Evolutionary conservation across 2,888 invertebrate species (phyloP).

Genomic region (Meteorus colon): DNA sequence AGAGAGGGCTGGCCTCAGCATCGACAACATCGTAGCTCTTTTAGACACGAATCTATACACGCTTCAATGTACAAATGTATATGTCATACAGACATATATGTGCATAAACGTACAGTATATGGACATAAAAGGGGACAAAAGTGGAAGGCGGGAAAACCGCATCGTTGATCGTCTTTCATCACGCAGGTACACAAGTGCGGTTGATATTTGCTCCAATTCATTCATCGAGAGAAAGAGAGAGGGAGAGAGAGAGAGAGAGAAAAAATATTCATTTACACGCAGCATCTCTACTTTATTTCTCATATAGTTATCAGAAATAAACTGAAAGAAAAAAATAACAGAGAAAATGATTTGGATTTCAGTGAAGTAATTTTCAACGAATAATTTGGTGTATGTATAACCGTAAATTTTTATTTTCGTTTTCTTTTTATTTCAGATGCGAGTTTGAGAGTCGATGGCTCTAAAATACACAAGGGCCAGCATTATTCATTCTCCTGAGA

Average conservation of each 20-base stretch:
- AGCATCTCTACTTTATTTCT: background rate
- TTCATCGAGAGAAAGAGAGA: background rate
- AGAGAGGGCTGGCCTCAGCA: constrained; percentile 48
- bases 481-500: constrained; percentile 51
- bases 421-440: background rate
- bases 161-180: constrained; percentile 40
- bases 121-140: constrained; percentile 13
- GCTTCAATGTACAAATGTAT: background rate
- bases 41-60: constrained; percentile 21
- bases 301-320: background rate
- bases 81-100: background rate
- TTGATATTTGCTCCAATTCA: constrained; percentile 35
- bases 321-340: background rate
- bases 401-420: background rate
- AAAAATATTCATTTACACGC: background rate
- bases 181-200: constrained; percentile 34
- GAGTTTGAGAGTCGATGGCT: background rate
- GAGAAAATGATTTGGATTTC: background rate
- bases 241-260: background rate
- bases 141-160: constrained; percentile 14
- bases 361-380: constrained; percentile 12
- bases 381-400: background rate
- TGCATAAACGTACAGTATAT: background rate
- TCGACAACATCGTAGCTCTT: constrained; percentile 28
- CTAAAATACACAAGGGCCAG: constrained; percentile 50